phyloP scores from a whole-genome alignment of 2,797 vertebrate species.

The Kryptopterus vitreolus region DNA sequence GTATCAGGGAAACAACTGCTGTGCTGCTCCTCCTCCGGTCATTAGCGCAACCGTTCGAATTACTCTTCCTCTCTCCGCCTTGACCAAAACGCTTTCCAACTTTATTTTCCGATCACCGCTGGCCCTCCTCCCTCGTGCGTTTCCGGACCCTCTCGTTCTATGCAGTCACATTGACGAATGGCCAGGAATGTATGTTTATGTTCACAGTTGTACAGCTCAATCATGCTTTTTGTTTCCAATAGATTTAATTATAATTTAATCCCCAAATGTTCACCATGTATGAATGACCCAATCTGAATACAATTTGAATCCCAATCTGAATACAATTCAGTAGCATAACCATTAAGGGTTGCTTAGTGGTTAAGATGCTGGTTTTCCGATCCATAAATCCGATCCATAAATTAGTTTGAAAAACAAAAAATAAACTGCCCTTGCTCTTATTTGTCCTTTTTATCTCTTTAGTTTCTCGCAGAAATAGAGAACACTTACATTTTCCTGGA shows the following conservation, averaged over 20 bases:
- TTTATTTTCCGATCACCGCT: conserved; percentile 57
- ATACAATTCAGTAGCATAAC: not conserved
- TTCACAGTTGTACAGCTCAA: not conserved
- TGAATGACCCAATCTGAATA: not conserved
- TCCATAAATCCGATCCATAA: no score
- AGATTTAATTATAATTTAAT: not conserved
- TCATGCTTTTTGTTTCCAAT: not conserved
- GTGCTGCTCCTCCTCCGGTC: conserved; percentile 83
- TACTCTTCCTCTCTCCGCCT: conserved; percentile 68
- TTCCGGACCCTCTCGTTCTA: not conserved
- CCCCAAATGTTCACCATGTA: not conserved
- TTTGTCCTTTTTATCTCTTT: no score
- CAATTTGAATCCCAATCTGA: not conserved
- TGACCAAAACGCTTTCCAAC: conserved; percentile 54
- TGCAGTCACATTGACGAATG: not conserved
- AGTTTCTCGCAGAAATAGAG: no score
- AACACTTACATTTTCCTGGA: no score
- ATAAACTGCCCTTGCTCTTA: no score
- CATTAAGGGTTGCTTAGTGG: no score
- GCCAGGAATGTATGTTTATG: not conserved
- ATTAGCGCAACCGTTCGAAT: conserved; percentile 79
- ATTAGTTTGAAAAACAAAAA: no score
- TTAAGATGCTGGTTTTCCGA: no score
- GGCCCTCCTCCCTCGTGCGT: conserved; percentile 11
- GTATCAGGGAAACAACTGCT: conserved; percentile 93